Evolutionary conservation across 2,797 vertebrate species (phyloP).

Genomic region (Cirrhinus molitorella): DNA sequence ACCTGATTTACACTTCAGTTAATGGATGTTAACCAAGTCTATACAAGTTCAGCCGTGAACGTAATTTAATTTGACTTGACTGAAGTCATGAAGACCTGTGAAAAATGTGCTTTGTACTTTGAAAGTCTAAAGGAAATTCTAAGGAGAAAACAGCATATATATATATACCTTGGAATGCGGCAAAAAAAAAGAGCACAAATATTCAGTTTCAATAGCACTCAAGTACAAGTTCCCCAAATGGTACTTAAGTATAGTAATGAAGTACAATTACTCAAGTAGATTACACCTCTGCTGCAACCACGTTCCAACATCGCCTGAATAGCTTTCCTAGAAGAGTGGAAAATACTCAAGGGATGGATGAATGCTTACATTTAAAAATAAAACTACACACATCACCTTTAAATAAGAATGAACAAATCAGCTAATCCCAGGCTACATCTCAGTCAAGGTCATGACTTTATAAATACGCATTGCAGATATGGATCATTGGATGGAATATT

Average conservation of each 20-base stretch:
- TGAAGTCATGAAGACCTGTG: too few relatives aligned
- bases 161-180: background rate
- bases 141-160: background rate
- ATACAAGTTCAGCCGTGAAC: too few relatives aligned
- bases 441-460: conserved; percentile 76
- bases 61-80: too few relatives aligned
- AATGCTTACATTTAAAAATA: background rate
- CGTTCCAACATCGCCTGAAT: background rate
- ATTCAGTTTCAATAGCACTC: conserved; percentile 17
- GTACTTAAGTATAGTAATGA: conserved; percentile 23
- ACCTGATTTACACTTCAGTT: too few relatives aligned
- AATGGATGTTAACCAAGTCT: too few relatives aligned
- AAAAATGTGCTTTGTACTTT: background rate
- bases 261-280: conserved; percentile 10
- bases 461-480: conserved; percentile 69
- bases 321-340: background rate
- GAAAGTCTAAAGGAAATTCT: background rate
- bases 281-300: background rate
- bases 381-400: background rate
- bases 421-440: conserved; percentile 68
- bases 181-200: background rate
- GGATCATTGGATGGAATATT: conserved; percentile 69
- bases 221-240: conserved; percentile 6
- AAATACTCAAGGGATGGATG: background rate
- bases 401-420: conserved; percentile 57